These are phyloP conservation scores for Ips nitidus DNA, from an alignment of 1,140 invertebrate genomes.

Conservation along the genomic window DNA sequence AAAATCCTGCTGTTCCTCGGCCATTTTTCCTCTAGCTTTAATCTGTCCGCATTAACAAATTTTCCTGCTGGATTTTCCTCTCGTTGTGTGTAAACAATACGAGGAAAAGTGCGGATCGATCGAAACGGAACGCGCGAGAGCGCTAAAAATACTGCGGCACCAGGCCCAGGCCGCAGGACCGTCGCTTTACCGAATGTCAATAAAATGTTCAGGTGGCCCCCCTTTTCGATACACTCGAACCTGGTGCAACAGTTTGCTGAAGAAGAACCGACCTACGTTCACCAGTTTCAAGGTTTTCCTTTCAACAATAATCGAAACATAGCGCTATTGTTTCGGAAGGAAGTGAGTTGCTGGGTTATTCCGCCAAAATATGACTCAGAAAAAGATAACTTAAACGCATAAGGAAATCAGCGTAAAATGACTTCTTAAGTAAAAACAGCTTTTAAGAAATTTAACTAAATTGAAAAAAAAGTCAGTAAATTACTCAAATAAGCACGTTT, in stretches of 20 bases:
- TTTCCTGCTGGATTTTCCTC: not conserved
- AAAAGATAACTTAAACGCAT: no score
- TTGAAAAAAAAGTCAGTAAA: no score
- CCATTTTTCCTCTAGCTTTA: constrained; percentile 31
- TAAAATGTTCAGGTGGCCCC: constrained; percentile 29
- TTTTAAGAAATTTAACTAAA: no score
- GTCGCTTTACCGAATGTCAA: constrained; percentile 33
- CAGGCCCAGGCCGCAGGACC: constrained; percentile 20
- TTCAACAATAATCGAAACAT: no score
- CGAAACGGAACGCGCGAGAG: constrained; percentile 7
- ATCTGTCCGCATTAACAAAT: not conserved
- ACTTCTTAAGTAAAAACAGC: no score
- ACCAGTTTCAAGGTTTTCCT: no score
- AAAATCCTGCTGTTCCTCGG: constrained; percentile 36
- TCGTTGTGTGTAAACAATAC: constrained; percentile 1
- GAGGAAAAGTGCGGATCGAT: constrained; percentile 6
- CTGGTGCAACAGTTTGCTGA: not conserved
- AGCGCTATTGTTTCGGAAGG: no score
- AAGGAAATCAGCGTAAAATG: no score
- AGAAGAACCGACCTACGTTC: not conserved
- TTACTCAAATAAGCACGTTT: no score
- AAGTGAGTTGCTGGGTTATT: no score
- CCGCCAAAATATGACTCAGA: no score
- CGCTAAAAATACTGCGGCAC: constrained; percentile 30
- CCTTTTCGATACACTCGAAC: not conserved